Percentiles rank a stretch among this genome's conserved stretches.
These are phyloP conservation scores for Saxidomus purpurata DNA, from an alignment of 1,140 invertebrate genomes.

Conservation along the genomic window DNA sequence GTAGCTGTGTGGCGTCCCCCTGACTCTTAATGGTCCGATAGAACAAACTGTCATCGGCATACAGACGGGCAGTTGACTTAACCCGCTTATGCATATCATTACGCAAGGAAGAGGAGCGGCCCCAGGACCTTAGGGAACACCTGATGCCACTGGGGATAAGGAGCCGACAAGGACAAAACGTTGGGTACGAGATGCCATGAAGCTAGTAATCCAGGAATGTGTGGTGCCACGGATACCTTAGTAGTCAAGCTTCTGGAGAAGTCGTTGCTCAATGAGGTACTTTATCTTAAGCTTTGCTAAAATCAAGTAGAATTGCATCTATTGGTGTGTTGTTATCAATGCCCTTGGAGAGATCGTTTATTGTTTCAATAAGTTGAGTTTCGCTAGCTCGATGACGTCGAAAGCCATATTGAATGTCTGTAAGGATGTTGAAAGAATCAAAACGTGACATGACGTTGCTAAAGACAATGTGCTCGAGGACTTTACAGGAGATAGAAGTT, in stretches of 20 bases:
- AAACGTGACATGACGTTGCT: not conserved
- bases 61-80: slow-evolving; percentile 11
- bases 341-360: too few species aligned
- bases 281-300: not conserved
- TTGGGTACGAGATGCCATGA: not conserved
- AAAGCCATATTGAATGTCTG: not conserved
- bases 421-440: not conserved
- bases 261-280: not conserved
- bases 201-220: not conserved
- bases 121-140: slow-evolving; percentile 1
- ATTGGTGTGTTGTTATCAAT: too few species aligned
- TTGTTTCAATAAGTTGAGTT: not conserved
- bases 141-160: not conserved
- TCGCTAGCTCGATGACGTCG: not conserved
- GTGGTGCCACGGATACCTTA: not conserved
- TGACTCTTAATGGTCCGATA: slow-evolving; percentile 2
- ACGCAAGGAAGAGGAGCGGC: not conserved
- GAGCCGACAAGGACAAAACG: not conserved
- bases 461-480: not conserved
- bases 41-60: slow-evolving; percentile 37
- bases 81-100: slow-evolving; percentile 2
- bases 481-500: not conserved
- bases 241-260: not conserved
- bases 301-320: not conserved
- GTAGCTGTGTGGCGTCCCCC: not conserved